Conservation (phyloP, 2,888 invertebrate genomes). For the Clusia tigrina region DNA sequence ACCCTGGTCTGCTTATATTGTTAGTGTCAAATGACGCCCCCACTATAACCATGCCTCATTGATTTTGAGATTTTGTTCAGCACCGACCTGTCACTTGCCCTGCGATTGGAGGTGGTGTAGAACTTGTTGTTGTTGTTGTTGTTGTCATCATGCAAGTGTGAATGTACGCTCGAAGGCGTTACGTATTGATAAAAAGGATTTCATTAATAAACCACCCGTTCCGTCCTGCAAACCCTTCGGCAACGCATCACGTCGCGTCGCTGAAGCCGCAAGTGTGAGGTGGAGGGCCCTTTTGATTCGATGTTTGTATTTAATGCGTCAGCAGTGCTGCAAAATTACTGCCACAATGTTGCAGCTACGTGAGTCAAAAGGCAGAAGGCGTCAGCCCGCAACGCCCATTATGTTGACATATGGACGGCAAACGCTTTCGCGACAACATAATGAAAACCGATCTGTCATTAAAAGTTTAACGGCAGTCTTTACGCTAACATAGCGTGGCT, state of each 20-base stretch:
- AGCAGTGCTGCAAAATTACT: slow-evolving; percentile 13
- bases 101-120: slow-evolving; percentile 17
- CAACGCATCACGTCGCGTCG: background rate
- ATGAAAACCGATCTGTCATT: slow-evolving; percentile 53
- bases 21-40: slow-evolving; percentile 23
- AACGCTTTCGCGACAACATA: slow-evolving; percentile 33
- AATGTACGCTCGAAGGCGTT: slow-evolving; percentile 19
- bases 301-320: slow-evolving; percentile 16
- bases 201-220: slow-evolving; percentile 30
- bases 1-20: slow-evolving; percentile 7
- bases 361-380: slow-evolving; percentile 19
- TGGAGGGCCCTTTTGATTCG: background rate
- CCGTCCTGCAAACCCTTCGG: too few relatives aligned
- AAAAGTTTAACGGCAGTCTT: slow-evolving; percentile 41
- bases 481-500: slow-evolving; percentile 5
- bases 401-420: slow-evolving; percentile 39
- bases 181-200: slow-evolving; percentile 29
- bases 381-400: slow-evolving; percentile 38
- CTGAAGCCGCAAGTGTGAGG: background rate
- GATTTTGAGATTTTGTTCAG: background rate
- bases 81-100: background rate
- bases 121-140: slow-evolving; percentile 35
- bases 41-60: slow-evolving; percentile 18
- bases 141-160: too few relatives aligned
- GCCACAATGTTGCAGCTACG: slow-evolving; percentile 19